Conservation (phyloP, 2,888 invertebrate species). For the Calameuta idolon region DNA sequence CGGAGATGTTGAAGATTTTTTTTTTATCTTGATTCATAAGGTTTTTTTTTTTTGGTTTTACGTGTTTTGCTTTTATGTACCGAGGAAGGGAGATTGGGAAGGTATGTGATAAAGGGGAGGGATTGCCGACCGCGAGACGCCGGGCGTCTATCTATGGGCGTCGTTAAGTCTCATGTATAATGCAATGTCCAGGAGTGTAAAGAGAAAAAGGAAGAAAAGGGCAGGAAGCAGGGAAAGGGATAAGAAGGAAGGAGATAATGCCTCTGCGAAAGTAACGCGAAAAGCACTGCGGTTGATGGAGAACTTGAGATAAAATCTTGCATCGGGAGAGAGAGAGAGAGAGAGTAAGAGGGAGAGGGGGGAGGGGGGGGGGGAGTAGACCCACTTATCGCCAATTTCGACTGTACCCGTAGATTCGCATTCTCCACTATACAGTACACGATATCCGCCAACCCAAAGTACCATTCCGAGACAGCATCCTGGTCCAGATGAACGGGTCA, state of each 20-base stretch:
- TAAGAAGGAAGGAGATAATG: not conserved
- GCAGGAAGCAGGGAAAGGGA: slow-evolving; percentile 5
- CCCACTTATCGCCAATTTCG: not conserved
- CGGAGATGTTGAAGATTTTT: not conserved
- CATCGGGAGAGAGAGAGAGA: not conserved
- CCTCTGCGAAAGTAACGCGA: not conserved
- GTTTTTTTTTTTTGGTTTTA: not conserved
- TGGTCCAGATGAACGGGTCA: not conserved
- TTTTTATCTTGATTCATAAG: not conserved
- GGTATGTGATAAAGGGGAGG: not conserved
- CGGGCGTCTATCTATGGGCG: slow-evolving; percentile 3
- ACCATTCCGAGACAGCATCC: not conserved
- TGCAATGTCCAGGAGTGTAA: slow-evolving; percentile 6
- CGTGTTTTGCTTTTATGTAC: not conserved
- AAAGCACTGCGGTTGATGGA: not conserved
- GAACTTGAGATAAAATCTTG: not conserved
- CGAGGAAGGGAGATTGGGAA: not conserved
- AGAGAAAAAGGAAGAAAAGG: slow-evolving; percentile 5
- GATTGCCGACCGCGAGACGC: not conserved
- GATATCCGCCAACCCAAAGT: not conserved
- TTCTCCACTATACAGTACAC: not conserved
- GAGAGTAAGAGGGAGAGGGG: not conserved
- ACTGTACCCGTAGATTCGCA: not conserved
- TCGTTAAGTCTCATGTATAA: slow-evolving; percentile 9
- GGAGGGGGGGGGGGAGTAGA: not conserved